These are phyloP conservation scores for Andrena hattorfiana DNA, from an alignment of 2,888 invertebrate species.

Conservation along the genomic window DNA sequence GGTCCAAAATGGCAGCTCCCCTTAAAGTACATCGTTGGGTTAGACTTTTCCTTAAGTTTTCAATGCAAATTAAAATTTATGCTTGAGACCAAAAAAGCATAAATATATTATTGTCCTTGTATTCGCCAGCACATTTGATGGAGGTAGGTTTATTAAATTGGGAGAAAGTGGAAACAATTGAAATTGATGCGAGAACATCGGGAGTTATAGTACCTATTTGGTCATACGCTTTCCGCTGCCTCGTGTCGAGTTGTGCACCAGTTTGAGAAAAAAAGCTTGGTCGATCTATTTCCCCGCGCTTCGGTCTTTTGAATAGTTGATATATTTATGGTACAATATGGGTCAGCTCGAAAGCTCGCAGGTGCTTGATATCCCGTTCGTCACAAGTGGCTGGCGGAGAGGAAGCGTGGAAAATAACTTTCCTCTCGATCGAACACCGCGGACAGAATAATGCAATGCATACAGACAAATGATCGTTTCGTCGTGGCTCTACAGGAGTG, in stretches of 20 bases:
- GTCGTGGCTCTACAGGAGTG: background rate
- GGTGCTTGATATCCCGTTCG: slow-evolving; percentile 39
- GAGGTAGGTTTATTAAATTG: background rate
- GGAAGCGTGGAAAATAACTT: slow-evolving; percentile 53
- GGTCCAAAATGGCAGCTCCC: too few relatives aligned
- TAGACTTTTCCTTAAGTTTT: too few relatives aligned
- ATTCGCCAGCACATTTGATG: too few relatives aligned
- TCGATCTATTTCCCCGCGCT: slow-evolving; percentile 20
- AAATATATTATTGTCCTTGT: too few relatives aligned
- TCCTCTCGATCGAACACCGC: slow-evolving; percentile 37
- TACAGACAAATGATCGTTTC: slow-evolving; percentile 51
- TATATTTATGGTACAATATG: slow-evolving; percentile 37
- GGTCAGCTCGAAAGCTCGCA: slow-evolving; percentile 38
- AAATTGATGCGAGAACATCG: too few relatives aligned
- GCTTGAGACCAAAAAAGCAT: too few relatives aligned
- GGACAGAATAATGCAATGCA: slow-evolving; percentile 52
- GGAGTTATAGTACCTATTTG: background rate
- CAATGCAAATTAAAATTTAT: too few relatives aligned
- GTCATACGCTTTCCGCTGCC: background rate
- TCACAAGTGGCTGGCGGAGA: slow-evolving; percentile 12
- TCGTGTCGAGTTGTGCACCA: slow-evolving; percentile 3
- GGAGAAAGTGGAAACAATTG: background rate
- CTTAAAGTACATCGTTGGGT: too few relatives aligned
- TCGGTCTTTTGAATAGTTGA: slow-evolving; percentile 16
- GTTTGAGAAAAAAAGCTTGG: slow-evolving; percentile 10